Conservation (phyloP, 2,797 vertebrate species). For the Prionace glauca region DNA sequence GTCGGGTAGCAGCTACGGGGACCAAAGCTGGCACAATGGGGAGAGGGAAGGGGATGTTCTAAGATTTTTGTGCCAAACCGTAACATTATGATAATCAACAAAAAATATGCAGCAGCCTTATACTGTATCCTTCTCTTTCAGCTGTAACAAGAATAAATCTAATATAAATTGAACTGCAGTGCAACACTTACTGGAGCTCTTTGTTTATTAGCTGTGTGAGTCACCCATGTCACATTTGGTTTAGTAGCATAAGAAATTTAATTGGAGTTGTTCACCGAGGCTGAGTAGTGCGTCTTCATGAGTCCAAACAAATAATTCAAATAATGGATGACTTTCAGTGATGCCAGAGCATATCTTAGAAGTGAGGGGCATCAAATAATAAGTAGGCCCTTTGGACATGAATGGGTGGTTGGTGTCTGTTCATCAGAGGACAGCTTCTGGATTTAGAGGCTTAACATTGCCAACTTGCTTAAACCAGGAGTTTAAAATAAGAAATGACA, state of each 20-base stretch:
- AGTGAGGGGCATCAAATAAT: neutral
- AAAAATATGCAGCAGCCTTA: neutral
- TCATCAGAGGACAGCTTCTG: neutral
- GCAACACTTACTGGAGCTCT: constrained; percentile 3
- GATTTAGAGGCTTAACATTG: neutral
- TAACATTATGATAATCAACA: neutral
- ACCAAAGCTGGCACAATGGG: neutral
- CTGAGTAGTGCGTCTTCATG: neutral
- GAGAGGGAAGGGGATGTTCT: too few species aligned
- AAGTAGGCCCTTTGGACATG: neutral
- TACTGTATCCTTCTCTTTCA: neutral
- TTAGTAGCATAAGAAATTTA: neutral
- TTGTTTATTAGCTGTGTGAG: constrained; percentile 24
- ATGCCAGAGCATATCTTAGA: neutral
- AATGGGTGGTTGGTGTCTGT: neutral
- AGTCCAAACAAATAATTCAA: neutral
- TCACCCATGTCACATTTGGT: constrained; percentile 27
- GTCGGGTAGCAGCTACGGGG: neutral
- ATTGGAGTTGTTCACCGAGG: neutral
- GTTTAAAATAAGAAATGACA: neutral
- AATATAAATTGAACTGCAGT: constrained; percentile 25
- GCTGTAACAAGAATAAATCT: constrained; percentile 14
- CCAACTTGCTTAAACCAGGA: neutral
- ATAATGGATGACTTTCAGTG: neutral
- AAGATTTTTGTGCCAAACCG: neutral